Evolutionary conservation across 2,797 vertebrate genomes (phyloP), one percentile per base, ranked within the genome.

Genomic region (Eulemur coronatus): DNA sequence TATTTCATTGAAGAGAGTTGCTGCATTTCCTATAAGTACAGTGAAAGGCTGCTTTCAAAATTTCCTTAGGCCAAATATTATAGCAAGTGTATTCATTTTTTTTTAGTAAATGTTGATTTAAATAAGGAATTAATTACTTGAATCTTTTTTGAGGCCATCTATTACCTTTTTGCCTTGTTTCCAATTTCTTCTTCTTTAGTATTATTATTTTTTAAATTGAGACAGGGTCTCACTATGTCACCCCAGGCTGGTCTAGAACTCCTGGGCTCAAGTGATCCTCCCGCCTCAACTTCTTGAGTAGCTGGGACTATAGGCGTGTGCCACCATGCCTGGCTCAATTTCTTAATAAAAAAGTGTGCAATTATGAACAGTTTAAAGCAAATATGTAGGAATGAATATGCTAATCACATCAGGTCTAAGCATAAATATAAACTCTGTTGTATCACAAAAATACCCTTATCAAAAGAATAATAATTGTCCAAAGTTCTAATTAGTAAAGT

Each of bases 41-140:
- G 65, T 57, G 78, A 94, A 69, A 96, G 17, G 38, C 38, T 46
- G 43, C 41, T 95, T 94, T 95, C 11, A 90, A 93, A 95, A 50
- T 63, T 84, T 93, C 43, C 72, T 91, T 88, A 84, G 57, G 70
- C 73, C 46, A 81, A 84, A 48, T 48, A 57, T 10, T 48, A 57
- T 10, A 93, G 70, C 82, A 82, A 79, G 5, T 52, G 38, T n/a
- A 75, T 55, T 82, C 85, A 78, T 65, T 89, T 52, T 46, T 94
- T 94, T 52, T 67, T 18, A 87, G 50, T 55, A 95, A 86, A 86
- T 63, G 41, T 82, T 94, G 78, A 75, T 87, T 88, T 89, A 93
- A 94, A 89, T 61, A 12, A 93, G 20, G 57, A 93, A 88, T 65
- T 80, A 78, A 94, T 73, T 75, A 84, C 35, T 75, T 59, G 33